Base-by-base conservation (phyloP, 2,888 invertebrate genomes). In the Hedya salicella region DNA sequence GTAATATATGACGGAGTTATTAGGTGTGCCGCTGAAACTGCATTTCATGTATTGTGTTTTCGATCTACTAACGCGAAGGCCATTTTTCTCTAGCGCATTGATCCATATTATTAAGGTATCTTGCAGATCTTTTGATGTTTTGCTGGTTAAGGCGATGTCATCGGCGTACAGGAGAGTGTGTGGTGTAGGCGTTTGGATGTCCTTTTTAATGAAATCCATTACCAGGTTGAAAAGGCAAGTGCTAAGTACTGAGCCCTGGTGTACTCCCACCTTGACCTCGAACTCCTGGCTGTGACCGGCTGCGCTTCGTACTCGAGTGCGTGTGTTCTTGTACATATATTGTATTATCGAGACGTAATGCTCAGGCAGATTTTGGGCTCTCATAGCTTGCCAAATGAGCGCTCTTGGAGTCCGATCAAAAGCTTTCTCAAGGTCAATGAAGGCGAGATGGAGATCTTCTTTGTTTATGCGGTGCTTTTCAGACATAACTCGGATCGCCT, bases 241-340 rank as follows among this genome's bases (percentile, higher is more conserved):
- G 40, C 69, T 69, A 0, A 70, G 40, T 5, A 66, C 48, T 0
- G 67, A 65, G 0, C 68, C 68, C 32, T 70, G 68, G 36, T 70
- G 64, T 9, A 70, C 64, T 0, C 68, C 68, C 2, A 69, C 69
- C 21, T 57, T 57, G 5, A 71, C 52, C 30, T 36, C 32, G 63
- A 71, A 3, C 8, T 17, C 0, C 40, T 39, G 39, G 49, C 62
- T 46, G 4, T 25, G 16, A 5, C 50, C 69, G 14, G 61, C 30
- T 25, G 50, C 40, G 49, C 61, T 54, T 5, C 16, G 3, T 5
- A 44, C 44, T 2, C 9, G 4, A 8, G 49, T 30, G 14, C 14
- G 1, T 6, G n/a, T 30, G n/a, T n/a, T 14, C 5, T n/a, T 1
- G 8, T 49, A 49, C 30, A 49, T 49, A 14, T 30, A 30, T 25